Conservation (phyloP, 2,797 vertebrate genomes). For the Calcarius lapponicus region DNA sequence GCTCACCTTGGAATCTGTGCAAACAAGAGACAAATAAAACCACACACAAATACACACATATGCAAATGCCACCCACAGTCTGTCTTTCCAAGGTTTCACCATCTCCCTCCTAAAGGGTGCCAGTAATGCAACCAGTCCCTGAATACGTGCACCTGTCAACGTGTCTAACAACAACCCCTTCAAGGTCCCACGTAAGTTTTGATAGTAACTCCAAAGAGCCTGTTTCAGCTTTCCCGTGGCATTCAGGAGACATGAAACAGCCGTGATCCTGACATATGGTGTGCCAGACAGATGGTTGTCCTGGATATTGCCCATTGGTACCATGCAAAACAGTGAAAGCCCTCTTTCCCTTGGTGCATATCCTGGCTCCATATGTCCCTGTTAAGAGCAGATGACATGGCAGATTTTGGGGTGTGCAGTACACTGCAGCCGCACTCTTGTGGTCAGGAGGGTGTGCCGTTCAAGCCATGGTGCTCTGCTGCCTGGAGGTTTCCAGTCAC, state of each 20-base stretch:
- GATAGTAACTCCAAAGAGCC: background rate
- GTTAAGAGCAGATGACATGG: background rate
- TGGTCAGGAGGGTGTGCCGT: background rate
- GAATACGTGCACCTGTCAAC: background rate
- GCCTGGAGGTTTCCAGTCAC: background rate
- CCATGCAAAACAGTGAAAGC: background rate
- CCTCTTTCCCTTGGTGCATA: background rate
- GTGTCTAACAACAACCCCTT: background rate
- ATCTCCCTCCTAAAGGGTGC: background rate
- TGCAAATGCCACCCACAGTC: background rate
- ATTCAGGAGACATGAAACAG: background rate
- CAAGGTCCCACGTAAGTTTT: background rate
- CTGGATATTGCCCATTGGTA: background rate
- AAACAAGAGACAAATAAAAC: constrained; percentile 4
- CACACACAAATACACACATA: background rate
- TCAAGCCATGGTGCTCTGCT: background rate
- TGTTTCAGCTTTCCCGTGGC: background rate
- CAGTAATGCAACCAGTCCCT: background rate
- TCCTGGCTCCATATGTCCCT: background rate
- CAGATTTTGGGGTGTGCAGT: background rate
- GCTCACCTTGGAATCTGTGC: background rate
- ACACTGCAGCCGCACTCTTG: background rate
- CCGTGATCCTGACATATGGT: fast-evolving
- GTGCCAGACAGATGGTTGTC: background rate
- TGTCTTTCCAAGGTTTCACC: background rate